Percentiles rank a stretch among this genome's conserved stretches.
phyloP scores from a whole-genome alignment of 2,888 invertebrate genomes.

The Metopia argyrocephala region DNA sequence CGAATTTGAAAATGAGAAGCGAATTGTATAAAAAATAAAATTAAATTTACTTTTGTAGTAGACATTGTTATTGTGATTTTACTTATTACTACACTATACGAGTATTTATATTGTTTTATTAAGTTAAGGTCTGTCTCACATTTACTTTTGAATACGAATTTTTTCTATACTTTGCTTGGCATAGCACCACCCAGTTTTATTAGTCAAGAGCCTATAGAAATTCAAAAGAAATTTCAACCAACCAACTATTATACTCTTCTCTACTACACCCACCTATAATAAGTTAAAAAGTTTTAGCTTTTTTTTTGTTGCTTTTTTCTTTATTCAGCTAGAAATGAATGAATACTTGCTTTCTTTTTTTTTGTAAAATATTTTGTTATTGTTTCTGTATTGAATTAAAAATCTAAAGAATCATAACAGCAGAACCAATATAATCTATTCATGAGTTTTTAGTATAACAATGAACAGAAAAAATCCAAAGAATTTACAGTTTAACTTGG shows the following conservation, averaged over 20 bases:
- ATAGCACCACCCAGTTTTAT: constrained; percentile 57
- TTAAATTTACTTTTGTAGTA: neutral
- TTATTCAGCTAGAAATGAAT: too few species aligned
- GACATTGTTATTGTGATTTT: constrained; percentile 36
- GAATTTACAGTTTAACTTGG: neutral
- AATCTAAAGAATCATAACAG: constrained; percentile 23
- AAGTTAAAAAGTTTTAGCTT: neutral
- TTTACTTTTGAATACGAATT: neutral
- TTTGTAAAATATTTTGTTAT: too few species aligned
- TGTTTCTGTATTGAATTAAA: constrained; percentile 6
- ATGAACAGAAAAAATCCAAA: neutral
- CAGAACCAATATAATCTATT: constrained; percentile 26
- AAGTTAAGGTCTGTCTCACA: constrained; percentile 26
- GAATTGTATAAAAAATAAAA: constrained; percentile 13
- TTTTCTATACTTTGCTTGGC: neutral
- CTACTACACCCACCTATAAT: constrained; percentile 21
- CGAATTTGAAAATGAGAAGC: constrained; percentile 38
- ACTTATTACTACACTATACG: constrained; percentile 28
- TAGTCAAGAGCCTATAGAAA: constrained; percentile 50
- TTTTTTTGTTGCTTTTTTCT: too few species aligned
- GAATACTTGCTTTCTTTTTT: too few species aligned
- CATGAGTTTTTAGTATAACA: constrained; percentile 11
- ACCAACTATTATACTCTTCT: neutral
- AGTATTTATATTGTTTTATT: constrained; percentile 16
- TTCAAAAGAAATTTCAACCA: constrained; percentile 37